These are phyloP conservation scores for Apamea epomidion DNA, from an alignment of 2,888 invertebrate species.

Conservation along the genomic window DNA sequence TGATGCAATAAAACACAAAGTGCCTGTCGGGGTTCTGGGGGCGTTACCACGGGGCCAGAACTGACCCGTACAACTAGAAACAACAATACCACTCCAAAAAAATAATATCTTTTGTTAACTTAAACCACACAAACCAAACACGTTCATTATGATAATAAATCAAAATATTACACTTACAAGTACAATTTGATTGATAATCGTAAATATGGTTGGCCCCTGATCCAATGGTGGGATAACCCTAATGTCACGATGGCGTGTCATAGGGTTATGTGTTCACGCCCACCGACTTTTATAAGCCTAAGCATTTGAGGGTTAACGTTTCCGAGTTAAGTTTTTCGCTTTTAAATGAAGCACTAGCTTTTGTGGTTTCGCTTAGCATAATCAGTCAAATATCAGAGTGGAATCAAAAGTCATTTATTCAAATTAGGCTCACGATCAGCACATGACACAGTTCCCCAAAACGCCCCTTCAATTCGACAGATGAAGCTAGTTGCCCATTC, in stretches of 20 bases:
- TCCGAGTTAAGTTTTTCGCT: conserved; percentile 15
- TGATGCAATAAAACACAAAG: background rate
- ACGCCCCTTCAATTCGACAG: too few relatives aligned
- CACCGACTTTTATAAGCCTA: conserved; percentile 36
- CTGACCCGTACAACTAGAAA: background rate
- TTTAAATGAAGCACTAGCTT: background rate
- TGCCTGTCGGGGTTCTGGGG: background rate
- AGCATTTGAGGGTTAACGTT: conserved; percentile 44
- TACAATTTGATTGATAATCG: conserved; percentile 64
- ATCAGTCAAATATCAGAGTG: too few relatives aligned
- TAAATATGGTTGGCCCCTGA: conserved; percentile 58
- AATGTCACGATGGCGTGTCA: conserved; percentile 64
- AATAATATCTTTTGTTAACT: background rate
- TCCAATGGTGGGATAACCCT: conserved; percentile 56
- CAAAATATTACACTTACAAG: conserved; percentile 49
- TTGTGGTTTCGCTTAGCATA: background rate
- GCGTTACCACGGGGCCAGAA: background rate
- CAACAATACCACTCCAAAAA: background rate
- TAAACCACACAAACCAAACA: conserved; percentile 14
- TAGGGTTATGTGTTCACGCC: conserved; percentile 46
- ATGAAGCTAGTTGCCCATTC: too few relatives aligned
- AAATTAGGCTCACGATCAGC: too few relatives aligned
- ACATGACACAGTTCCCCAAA: too few relatives aligned
- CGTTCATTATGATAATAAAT: conserved; percentile 55
- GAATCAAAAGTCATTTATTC: too few relatives aligned